Base-by-base conservation (phyloP, 2,797 vertebrate species). In the Avahi laniger region DNA sequence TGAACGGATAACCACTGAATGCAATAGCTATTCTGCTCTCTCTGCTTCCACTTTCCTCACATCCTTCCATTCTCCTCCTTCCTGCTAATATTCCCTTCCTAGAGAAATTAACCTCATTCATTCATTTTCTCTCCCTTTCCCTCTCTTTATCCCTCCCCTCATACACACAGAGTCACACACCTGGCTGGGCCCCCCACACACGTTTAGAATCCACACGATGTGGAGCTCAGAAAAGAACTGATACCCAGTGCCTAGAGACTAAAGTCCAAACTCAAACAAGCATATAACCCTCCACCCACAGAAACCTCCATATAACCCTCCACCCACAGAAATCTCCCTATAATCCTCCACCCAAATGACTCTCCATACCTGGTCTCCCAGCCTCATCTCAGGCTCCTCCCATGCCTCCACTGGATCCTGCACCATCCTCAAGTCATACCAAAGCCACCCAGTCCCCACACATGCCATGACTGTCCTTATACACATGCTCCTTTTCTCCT, bases 191-290 rank as follows among this genome's bases (percentile, higher is more conserved):
- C 28, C 1, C 63, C 17, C 35, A 3, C 38, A 6, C 26, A 84
- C 12, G 33, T 33, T 87, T 75, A 80, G 43, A 57, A 91, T 70
- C 67, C 18, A 57, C 57, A 85, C 22, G 28, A 6, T 70, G 4
- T 18, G 2, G 3, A 30, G 12, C 26, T 43, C 75, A 83, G 7
- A 90, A 79, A 50, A 75, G 10, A 87, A 13, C 38, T 80, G 15
- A 83, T 41, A 50, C n/a, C 35, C 30, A 57, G 13, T 43, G 20
- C 22, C 48, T 70, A 94, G 5, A 80, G 2, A 72, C 24, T 54
- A 63, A 80, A 38, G 8, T 89, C 14, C 38, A 93, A 92, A 87
- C 75, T 76, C 63, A 87, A 67, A 69, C 43, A 38, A 70, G n/a
- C 15, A 18, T 15, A 46, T 10, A 70, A 76, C 5, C 33, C 6